Base-by-base conservation (phyloP, 2,113 vertebrate genomes). In the Colius striatus region DNA sequence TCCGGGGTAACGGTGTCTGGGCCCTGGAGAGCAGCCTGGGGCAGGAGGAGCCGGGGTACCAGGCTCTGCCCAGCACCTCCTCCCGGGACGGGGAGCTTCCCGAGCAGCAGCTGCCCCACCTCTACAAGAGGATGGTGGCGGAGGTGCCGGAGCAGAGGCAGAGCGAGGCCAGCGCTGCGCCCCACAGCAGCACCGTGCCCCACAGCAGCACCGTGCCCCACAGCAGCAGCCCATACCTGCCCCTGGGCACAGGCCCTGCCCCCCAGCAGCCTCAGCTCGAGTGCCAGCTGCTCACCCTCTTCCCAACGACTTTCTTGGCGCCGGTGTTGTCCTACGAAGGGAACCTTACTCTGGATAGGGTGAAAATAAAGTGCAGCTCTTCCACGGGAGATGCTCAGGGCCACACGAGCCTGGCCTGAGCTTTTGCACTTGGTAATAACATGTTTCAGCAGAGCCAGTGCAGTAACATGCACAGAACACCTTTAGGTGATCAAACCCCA, bases 301-400 rank as follows among this genome's bases (percentile, higher is more conserved):
- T 98, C 63, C 87, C 97, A 1, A 45, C n/a, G 11, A 16, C 85
- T 0, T 65, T 97, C 38, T 6, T 63, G 43, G 10, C 80, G 0
- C 68, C 96, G 1, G 16, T 27, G 8, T 65, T 81, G 7, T 7
- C 96, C 78, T 71, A 5, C 4, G 38, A 48, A 3, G 97, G 97
- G 36, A 97, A 70, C 5, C 93, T 98, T 3, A 98, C 96, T 7
- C 26, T 98, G 88, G 98, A 97, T 1, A 29, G 27, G 1, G 87
- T 98, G 41, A 97, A 90, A 45, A 96, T 98, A 9, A 82, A 62
- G 72, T 61, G 92, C 16, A 65, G 85, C 76, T 82, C 97, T 13
- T 70, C 79, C n/a, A 13, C 76, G 0, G 50, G 79, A 95, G 93
- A 55, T 3, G 2, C 10, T 1, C 32, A 6, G 62, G 60, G 45